Base-by-base conservation (phyloP, 2,797 vertebrate species). In the Coregonus suidteri region DNA sequence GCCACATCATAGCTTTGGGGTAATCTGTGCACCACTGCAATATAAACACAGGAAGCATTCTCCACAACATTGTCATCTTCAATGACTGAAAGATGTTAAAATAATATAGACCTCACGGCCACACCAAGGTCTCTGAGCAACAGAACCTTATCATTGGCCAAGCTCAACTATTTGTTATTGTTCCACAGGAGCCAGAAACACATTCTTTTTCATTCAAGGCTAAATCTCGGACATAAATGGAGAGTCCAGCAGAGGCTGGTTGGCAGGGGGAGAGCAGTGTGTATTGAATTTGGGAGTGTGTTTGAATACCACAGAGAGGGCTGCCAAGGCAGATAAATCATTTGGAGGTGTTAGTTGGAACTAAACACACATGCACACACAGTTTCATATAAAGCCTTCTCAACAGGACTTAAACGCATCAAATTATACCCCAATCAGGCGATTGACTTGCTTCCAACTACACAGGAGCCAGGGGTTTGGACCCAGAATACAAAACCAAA, bases 311-410 rank as follows among this genome's bases (percentile, higher is more conserved):
- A 80, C 80, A 84, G 75, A 81, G 80, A 47, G 78, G 84, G 82
- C 82, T 31, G 79, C 75, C 81, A 85, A 81, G 82, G 79, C 79
- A 16, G 78, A 87, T 85, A 88, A 88, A 87, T 90, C 83, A 87
- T 75, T 15, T 15, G 31, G 31, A 3, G 66, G 16, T 47, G 41
- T 47, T 47, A 47, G 9, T 52, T 31, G 53, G 53, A 56, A 56
- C 53, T 16, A 54, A 54, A 56, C 41, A n/a, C 56, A 54, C 4
- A 20, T n/a, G 0, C 37, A 47, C 13, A 14, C 14, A 25, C 16
- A 31, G 1, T 18, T 15, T 25, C 14, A 0, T 16, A 54, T 53
- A 72, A 6, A 72, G 20, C 51, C 52, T 53, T 54, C 71, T 31
- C 71, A 72, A 47, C 71, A 72, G 30, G 71, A 54, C 30, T 3